Evolutionary conservation across 2,113 vertebrate genomes (phyloP).

Genomic region (Limanda limanda): DNA sequence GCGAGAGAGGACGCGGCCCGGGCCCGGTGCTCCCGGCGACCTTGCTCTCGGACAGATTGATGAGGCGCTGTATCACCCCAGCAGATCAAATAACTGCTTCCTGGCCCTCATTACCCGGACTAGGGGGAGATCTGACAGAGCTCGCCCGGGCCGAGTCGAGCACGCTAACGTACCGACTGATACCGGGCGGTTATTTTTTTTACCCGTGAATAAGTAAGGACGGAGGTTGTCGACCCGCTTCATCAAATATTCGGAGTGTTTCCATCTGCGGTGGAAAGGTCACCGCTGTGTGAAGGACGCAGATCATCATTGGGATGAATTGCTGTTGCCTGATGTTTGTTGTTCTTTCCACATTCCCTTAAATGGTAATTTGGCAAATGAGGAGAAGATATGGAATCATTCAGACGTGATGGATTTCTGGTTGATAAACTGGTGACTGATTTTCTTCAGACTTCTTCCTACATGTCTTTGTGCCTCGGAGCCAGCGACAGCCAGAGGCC

Average conservation of each 20-base stretch:
- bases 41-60: conserved; percentile 75
- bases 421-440: background rate
- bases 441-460: too few species aligned
- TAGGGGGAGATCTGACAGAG: conserved; percentile 42
- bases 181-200: conserved; percentile 17
- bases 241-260: conserved; percentile 3
- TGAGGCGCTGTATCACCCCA: conserved; percentile 66
- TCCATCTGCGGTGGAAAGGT: conserved; percentile 6
- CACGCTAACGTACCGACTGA: conserved; percentile 5
- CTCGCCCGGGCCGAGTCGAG: conserved; percentile 3
- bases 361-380: conserved; percentile 38
- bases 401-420: conserved; percentile 30
- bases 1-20: conserved; percentile 54
- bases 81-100: conserved; percentile 76
- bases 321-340: conserved; percentile 7
- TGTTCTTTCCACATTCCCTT: conserved; percentile 22
- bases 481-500: too few species aligned
- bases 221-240: conserved; percentile 2
- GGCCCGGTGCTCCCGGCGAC: conserved; percentile 62
- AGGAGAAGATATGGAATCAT: conserved; percentile 21
- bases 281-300: conserved; percentile 4
- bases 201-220: background rate
- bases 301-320: conserved; percentile 25
- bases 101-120: conserved; percentile 71
- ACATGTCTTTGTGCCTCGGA: too few species aligned